Base-by-base conservation (phyloP, 2,888 invertebrate species). In the Pristionchus exspectatus region DNA sequence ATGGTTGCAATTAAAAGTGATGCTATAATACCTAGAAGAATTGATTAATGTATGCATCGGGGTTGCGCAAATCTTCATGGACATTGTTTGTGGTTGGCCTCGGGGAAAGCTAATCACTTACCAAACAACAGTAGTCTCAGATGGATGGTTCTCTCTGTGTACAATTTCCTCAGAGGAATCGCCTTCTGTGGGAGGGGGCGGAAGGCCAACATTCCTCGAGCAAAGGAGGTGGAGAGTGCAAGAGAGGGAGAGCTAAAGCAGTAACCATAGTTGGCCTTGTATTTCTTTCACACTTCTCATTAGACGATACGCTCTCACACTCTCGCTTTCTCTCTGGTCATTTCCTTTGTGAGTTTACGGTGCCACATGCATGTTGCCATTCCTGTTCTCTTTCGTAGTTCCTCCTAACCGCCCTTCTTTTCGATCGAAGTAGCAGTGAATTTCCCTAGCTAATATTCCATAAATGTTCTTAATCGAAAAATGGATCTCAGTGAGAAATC, bases 321-420 rank as follows among this genome's bases (percentile, higher is more conserved):
- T 27, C 14, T 69, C 54, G 24, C 66, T 38, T 50, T 54, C 50
- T 66, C 69, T 85, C 63, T 85, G 63, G 85, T 85, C 85, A 85
- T 63, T 56, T 30, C 50, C 81, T 81, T 54, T 81, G 50, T 50
- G 50, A 81, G 50, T 81, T 50, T 44, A 81, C 81, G 81, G 81
- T 81, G 81, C 33, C 59, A 85, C 59, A 59, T 59, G 33, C 33
- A 21, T 85, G 84, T 85, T 85, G 84, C 84, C 84, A 85, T 85
- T 85, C 84, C 59, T 85, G 84, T 85, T 85, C 84, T 83, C 83
- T 56, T 83, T 83, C 83, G 38, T 44, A 83, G 83, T 85, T 59
- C 84, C 84, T 59, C 59, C 30, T 56, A 12, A 18, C 54, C 38
- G n/a, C 27, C 84, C 21, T n/a, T 59, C 56, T n/a, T 2, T 59